These are phyloP conservation scores for Petrocephalus schoutedeni DNA, from an alignment of 2,797 vertebrate species.

Conservation along the genomic window DNA sequence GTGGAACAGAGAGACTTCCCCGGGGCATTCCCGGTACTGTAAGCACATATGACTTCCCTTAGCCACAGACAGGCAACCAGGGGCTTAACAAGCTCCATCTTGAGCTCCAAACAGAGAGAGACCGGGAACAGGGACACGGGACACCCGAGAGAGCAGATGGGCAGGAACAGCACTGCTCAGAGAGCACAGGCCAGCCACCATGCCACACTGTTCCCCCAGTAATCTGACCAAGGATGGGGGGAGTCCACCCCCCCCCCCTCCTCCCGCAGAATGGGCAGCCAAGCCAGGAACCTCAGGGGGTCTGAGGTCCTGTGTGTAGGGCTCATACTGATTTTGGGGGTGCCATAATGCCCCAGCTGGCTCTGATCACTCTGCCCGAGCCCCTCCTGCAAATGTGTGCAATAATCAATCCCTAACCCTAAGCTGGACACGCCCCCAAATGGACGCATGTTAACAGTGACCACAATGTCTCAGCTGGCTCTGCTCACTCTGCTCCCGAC, in stretches of 20 bases:
- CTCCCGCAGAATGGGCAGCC: neutral
- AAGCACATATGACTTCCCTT: slow-evolving; percentile 1
- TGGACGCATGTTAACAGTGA: neutral
- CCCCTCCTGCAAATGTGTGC: neutral
- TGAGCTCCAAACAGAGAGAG: neutral
- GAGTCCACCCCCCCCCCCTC: neutral
- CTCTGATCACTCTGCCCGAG: neutral
- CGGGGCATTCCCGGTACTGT: neutral
- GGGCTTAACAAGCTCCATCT: neutral
- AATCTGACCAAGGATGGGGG: neutral
- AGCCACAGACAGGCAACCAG: neutral
- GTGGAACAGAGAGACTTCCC: neutral
- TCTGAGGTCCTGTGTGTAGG: neutral
- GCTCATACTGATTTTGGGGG: neutral
- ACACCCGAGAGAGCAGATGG: neutral
- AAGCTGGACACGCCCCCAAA: neutral
- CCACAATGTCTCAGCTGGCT: neutral
- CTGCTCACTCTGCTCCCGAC: neutral
- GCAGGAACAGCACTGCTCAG: neutral
- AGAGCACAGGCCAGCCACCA: neutral
- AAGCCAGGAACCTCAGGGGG: neutral
- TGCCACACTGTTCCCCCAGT: neutral
- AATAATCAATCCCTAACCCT: neutral
- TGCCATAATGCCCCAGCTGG: too few species aligned
- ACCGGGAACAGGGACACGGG: neutral